Evolutionary conservation across 2,113 vertebrate species (phyloP).

Genomic region (Ceratotherium simum): DNA sequence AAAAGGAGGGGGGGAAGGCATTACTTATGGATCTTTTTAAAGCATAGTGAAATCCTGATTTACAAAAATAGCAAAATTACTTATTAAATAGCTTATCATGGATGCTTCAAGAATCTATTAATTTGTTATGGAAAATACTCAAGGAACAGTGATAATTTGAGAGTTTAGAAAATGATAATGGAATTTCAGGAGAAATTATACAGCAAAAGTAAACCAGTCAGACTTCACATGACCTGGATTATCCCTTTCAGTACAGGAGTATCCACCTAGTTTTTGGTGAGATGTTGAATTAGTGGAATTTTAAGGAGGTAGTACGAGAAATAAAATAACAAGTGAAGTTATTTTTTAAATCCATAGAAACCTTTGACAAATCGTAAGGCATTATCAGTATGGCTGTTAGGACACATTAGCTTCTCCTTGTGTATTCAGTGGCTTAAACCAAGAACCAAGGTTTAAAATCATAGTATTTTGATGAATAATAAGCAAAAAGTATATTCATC

Average conservation of each 20-base stretch:
- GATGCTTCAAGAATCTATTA: background rate
- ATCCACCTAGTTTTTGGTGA: background rate
- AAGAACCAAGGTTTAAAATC: background rate
- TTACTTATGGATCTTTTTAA: background rate
- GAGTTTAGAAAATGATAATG: background rate
- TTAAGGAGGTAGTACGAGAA: background rate
- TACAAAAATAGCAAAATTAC: constrained; percentile 2
- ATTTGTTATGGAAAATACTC: background rate
- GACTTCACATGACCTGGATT: background rate
- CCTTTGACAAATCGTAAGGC: background rate
- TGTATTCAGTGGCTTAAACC: background rate
- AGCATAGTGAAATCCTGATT: constrained; percentile 27
- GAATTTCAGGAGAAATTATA: background rate
- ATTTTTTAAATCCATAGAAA: background rate
- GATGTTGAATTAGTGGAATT: background rate
- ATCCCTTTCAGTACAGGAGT: background rate
- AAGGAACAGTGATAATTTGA: background rate
- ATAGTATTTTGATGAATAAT: background rate
- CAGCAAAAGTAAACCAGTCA: background rate
- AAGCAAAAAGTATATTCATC: constrained; percentile 38
- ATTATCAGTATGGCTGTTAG: background rate
- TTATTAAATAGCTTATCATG: background rate
- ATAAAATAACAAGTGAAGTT: background rate
- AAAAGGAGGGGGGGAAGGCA: background rate
- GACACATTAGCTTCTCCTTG: background rate